phyloP scores from a whole-genome alignment of 2,113 vertebrate species.

The Xiphorhynchus elegans region DNA sequence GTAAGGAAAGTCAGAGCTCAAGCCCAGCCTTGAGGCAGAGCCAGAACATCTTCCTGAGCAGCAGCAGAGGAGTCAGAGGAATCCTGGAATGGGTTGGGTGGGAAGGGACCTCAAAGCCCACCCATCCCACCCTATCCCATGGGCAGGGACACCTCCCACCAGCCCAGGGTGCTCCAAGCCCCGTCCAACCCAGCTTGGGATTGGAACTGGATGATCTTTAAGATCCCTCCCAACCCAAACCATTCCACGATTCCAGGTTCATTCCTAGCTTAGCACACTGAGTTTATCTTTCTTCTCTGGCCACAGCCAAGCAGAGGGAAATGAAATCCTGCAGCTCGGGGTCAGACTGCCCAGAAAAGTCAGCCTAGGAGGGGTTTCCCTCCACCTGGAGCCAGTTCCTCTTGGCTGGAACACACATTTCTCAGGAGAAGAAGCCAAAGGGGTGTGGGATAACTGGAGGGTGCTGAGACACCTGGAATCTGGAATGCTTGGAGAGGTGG shows the following conservation, averaged over 20 bases:
- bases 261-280: background rate
- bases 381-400: background rate
- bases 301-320: background rate
- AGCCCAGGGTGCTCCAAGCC: background rate
- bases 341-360: background rate
- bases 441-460: background rate
- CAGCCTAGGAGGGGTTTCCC: background rate
- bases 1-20: background rate
- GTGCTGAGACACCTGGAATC: background rate
- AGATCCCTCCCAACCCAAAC: background rate
- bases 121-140: background rate
- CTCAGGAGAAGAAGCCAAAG: background rate
- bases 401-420: background rate
- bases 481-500: background rate
- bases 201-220: background rate
- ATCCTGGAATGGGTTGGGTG: background rate
- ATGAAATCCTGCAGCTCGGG: background rate
- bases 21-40: fast-evolving
- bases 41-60: background rate
- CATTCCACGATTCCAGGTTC: fast-evolving
- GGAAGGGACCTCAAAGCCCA: background rate
- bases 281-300: background rate
- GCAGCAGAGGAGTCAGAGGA: background rate
- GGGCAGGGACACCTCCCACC: too few relatives aligned
- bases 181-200: background rate